Evolutionary conservation across 2,797 vertebrate species (phyloP).

Genomic region (Parauchenoglanis punctatus): DNA sequence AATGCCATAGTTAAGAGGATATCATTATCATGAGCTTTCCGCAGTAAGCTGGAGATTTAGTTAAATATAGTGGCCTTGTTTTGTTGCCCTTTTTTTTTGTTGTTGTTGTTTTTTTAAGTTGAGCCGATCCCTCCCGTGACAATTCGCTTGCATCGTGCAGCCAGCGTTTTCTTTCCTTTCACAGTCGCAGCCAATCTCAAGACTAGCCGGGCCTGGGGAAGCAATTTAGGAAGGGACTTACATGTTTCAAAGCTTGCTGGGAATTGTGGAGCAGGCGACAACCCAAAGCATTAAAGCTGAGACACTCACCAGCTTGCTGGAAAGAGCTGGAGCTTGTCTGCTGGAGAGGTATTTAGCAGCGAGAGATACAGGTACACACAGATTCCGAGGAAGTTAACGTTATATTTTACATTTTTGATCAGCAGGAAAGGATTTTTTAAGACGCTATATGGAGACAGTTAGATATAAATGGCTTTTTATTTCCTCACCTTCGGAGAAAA

Average conservation of each 20-base stretch:
- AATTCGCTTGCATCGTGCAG: slow-evolving; percentile 74
- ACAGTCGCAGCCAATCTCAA: slow-evolving; percentile 78
- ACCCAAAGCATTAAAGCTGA: slow-evolving; percentile 79
- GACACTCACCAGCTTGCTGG: slow-evolving; percentile 74
- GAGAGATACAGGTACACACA: neutral
- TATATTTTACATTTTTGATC: neutral
- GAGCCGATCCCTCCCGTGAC: slow-evolving; percentile 71
- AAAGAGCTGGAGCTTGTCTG: slow-evolving; percentile 69
- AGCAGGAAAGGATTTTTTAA: neutral
- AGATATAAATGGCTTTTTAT: neutral
- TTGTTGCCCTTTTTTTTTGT: slow-evolving; percentile 63
- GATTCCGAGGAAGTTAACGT: neutral
- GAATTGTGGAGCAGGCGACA: slow-evolving; percentile 78
- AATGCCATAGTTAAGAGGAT: slow-evolving; percentile 80
- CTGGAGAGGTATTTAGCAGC: neutral
- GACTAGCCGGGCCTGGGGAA: slow-evolving; percentile 76
- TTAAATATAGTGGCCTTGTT: slow-evolving; percentile 79
- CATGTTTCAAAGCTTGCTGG: slow-evolving; percentile 82
- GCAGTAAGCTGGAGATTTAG: slow-evolving; percentile 81
- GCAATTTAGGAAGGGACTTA: slow-evolving; percentile 82
- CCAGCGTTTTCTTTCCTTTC: slow-evolving; percentile 78
- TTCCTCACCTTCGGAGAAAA: neutral
- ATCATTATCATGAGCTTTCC: slow-evolving; percentile 80
- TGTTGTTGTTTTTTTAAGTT: slow-evolving; percentile 17
- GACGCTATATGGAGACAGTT: neutral